These are phyloP conservation scores for Dilophus febrilis DNA, from an alignment of 2,888 invertebrate genomes.

Conservation along the genomic window DNA sequence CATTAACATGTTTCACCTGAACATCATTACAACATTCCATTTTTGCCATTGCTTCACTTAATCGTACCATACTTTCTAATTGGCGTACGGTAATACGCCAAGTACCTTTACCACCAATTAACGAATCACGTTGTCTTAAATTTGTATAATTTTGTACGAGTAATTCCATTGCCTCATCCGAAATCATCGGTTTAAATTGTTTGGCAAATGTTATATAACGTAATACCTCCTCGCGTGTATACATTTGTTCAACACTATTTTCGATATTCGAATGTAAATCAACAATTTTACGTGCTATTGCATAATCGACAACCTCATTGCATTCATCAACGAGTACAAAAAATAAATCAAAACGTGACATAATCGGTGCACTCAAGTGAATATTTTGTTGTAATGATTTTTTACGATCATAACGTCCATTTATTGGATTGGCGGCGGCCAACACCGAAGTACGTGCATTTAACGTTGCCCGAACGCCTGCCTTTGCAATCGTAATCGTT, in stretches of 20 bases:
- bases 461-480: constrained; percentile 90
- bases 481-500: constrained; percentile 96
- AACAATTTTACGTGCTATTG: constrained; percentile 89
- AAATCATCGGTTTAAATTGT: constrained; percentile 82
- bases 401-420: constrained; percentile 89
- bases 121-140: constrained; percentile 69
- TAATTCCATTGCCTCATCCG: constrained; percentile 62
- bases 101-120: constrained; percentile 48
- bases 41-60: constrained; percentile 92
- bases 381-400: constrained; percentile 93
- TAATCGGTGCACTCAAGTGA: constrained; percentile 83
- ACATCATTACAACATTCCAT: constrained; percentile 90
- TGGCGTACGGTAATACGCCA: constrained; percentile 98
- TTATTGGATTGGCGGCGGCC: constrained; percentile 95
- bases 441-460: constrained; percentile 96
- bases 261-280: constrained; percentile 81
- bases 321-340: constrained; percentile 97
- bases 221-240: constrained; percentile 75
- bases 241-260: constrained; percentile 60
- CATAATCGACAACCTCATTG: constrained; percentile 88
- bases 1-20: constrained; percentile 71
- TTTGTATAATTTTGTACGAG: constrained; percentile 80
- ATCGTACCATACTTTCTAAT: constrained; percentile 83
- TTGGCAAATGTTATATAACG: constrained; percentile 93
- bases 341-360: constrained; percentile 98